These are phyloP conservation scores for Contarinia nasturtii DNA, from an alignment of 1,140 invertebrate species.

Conservation along the genomic window DNA sequence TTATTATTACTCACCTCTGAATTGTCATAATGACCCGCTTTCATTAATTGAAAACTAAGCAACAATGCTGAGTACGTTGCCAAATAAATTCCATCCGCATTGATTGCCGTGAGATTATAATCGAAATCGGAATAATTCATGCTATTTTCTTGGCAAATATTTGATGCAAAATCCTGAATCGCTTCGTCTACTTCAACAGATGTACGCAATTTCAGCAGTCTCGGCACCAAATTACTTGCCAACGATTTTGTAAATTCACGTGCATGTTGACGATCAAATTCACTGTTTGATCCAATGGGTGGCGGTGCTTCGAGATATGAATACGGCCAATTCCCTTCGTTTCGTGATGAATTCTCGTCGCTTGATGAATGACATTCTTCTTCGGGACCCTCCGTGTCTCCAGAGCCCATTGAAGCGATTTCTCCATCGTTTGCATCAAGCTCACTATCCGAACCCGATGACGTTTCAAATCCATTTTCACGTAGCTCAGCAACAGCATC, in stretches of 20 bases:
- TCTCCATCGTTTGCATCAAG: constrained; percentile 27
- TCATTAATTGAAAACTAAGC: constrained; percentile 62
- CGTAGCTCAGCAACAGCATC: constrained; percentile 33
- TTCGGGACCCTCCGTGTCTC: constrained; percentile 54
- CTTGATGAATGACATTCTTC: constrained; percentile 23
- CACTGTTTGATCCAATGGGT: constrained; percentile 17
- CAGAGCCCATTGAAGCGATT: constrained; percentile 35
- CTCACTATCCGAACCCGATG: constrained; percentile 31
- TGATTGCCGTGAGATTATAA: constrained; percentile 62
- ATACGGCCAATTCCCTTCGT: constrained; percentile 22
- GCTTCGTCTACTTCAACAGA: constrained; percentile 58
- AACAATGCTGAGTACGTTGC: constrained; percentile 69
- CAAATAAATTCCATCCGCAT: constrained; percentile 86
- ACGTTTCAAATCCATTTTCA: constrained; percentile 32
- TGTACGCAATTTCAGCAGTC: constrained; percentile 31
- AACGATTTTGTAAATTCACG: constrained; percentile 18
- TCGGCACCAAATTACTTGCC: constrained; percentile 42
- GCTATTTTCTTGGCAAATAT: constrained; percentile 70
- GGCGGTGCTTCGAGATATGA: constrained; percentile 20
- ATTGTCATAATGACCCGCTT: constrained; percentile 53
- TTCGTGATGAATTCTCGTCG: constrained; percentile 17
- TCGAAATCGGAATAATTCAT: constrained; percentile 24
- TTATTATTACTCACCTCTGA: constrained; percentile 40
- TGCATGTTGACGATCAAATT: constrained; percentile 22
- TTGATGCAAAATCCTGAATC: constrained; percentile 76